Base-by-base conservation (phyloP, 2,888 invertebrate genomes). In the Pteria penguin region DNA sequence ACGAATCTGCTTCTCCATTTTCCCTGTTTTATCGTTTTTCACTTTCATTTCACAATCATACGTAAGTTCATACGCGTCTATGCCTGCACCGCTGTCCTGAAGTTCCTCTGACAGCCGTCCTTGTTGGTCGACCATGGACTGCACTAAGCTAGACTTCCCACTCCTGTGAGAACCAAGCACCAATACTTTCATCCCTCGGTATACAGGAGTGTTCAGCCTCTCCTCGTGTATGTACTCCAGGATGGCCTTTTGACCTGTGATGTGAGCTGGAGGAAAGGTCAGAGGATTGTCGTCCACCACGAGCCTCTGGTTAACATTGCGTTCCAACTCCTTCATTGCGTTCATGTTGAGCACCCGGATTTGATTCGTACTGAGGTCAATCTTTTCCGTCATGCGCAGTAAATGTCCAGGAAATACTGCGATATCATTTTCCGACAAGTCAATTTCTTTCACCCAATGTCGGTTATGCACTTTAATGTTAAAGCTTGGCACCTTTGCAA, bases 321-420 rank as follows among this genome's bases (percentile, higher is more conserved):
- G 75, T 58, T 90, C 89, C 58, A 91, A 66, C 60, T 90, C 89
- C 81, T 89, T 90, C 69, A 91, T 85, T 14, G 84, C 76, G 29
- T 85, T 85, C 73, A 86, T 87, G 32, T 88, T 84, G 22, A 91
- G 80, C 22, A 78, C 73, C 72, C 82, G 85, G 26, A 91, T 89
- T 31, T 85, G 78, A 76, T 91, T 91, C 45, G 82, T 72, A 32
- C 87, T 85, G 18, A 92, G 69, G 76, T 91, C 91, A 29, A 91
- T 79, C 54, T 87, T 87, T 72, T 86, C 82, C 5, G 87, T 82
- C 78, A 91, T 84, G n/a, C 82, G 79, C 45, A 92, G 77, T 36
- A 91, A 81, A 74, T 90, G 89, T n/a, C 89, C 91, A 0, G 91
- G 91, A 70, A 91, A 91, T 62, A 88, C 88, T 63, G 82, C 82